phyloP scores from a whole-genome alignment of 2,113 vertebrate species.

The Pavo muticus region DNA sequence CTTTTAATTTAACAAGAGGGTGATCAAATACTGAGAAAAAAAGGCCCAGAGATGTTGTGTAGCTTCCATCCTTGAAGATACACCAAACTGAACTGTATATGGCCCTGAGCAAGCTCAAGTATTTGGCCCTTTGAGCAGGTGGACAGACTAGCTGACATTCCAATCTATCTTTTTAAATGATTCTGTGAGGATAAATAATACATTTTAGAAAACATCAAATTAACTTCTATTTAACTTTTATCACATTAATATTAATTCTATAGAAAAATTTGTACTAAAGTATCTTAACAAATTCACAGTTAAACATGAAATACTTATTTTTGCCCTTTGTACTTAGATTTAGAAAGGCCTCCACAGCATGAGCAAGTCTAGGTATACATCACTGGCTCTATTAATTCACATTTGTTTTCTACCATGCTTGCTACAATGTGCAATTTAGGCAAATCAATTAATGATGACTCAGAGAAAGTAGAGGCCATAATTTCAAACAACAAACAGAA shows the following conservation, averaged over 20 bases:
- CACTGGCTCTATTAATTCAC: background rate
- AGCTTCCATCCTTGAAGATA: background rate
- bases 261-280: background rate
- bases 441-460: background rate
- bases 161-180: background rate
- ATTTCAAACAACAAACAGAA: background rate
- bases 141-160: background rate
- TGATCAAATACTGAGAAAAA: background rate
- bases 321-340: background rate
- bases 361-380: background rate
- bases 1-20: background rate
- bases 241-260: background rate
- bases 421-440: background rate
- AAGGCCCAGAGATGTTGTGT: background rate
- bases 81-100: background rate
- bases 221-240: too few species aligned
- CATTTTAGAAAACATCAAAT: accelerated
- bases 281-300: background rate
- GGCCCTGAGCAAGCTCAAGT: background rate
- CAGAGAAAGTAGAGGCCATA: background rate
- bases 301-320: background rate
- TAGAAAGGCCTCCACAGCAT: background rate
- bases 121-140: background rate
- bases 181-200: background rate
- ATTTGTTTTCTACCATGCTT: background rate